phyloP scores from a whole-genome alignment of 2,888 invertebrate genomes.

The Bombylius discolor region DNA sequence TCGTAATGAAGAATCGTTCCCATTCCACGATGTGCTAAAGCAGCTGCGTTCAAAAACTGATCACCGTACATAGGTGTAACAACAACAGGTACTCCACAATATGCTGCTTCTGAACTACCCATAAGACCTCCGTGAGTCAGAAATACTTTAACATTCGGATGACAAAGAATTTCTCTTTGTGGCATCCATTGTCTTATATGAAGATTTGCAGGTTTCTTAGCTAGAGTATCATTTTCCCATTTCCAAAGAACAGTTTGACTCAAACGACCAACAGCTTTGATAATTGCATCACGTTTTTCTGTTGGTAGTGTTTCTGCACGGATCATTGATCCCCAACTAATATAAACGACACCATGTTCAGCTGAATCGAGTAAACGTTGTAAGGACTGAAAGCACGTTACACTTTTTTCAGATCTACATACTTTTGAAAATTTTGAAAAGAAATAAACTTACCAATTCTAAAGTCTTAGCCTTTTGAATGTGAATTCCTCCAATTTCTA shows the following conservation, averaged over 20 bases:
- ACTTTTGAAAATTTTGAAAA: background rate
- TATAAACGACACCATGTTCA: conserved; percentile 49
- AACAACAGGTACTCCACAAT: conserved; percentile 51
- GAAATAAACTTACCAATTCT: conserved; percentile 18
- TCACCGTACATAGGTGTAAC: conserved; percentile 57
- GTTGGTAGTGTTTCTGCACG: conserved; percentile 45
- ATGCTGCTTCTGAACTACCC: conserved; percentile 52
- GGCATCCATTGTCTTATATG: conserved; percentile 55
- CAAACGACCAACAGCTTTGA: conserved; percentile 44
- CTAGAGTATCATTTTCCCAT: conserved; percentile 49
- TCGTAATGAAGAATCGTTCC: conserved; percentile 41
- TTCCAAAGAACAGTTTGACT: conserved; percentile 56
- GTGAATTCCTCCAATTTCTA: conserved; percentile 45
- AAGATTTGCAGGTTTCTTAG: conserved; percentile 47
- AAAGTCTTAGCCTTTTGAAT: conserved; percentile 31
- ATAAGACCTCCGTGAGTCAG: conserved; percentile 63
- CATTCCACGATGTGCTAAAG: conserved; percentile 41
- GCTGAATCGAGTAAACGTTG: conserved; percentile 48
- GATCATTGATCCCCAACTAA: conserved; percentile 60
- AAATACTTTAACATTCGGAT: conserved; percentile 54
- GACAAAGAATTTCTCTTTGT: conserved; percentile 59
- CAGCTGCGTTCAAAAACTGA: conserved; percentile 46
- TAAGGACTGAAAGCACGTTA: conserved; percentile 33
- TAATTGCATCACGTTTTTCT: conserved; percentile 42
- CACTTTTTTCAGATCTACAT: background rate